These are phyloP conservation scores for Agrilus cyanescens DNA, from an alignment of 2,888 invertebrate species.

Conservation along the genomic window DNA sequence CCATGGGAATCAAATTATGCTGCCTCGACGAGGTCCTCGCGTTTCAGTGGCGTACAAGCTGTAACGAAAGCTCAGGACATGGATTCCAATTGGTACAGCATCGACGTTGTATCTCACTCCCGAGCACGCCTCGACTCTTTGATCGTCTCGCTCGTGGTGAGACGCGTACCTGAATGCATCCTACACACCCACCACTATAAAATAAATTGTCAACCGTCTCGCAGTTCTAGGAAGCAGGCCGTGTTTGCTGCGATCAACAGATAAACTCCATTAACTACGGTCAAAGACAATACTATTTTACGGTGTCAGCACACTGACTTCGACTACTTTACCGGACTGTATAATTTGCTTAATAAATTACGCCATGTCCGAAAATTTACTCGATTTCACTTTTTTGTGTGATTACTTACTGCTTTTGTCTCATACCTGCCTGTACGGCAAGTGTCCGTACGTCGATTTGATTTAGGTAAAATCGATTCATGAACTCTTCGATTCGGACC, in stretches of 20 bases:
- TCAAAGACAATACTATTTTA: constrained; percentile 40
- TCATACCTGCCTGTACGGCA: too few species aligned
- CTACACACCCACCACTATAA: constrained; percentile 31
- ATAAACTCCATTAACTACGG: constrained; percentile 39
- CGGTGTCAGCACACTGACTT: constrained; percentile 30
- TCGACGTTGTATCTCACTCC: constrained; percentile 24
- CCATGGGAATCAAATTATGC: constrained; percentile 29
- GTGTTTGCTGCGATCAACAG: constrained; percentile 32
- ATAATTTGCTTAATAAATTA: too few species aligned
- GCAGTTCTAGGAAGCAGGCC: constrained; percentile 36
- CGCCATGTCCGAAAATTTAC: too few species aligned
- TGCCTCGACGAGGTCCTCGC: constrained; percentile 28
- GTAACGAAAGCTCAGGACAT: constrained; percentile 30
- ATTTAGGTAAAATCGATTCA: too few species aligned
- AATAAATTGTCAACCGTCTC: constrained; percentile 39
- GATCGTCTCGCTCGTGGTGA: constrained; percentile 19
- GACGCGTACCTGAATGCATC: constrained; percentile 24
- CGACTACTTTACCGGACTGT: too few species aligned
- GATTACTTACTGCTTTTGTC: too few species aligned
- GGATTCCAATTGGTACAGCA: constrained; percentile 31
- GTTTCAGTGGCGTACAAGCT: constrained; percentile 33
- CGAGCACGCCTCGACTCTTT: constrained; percentile 9
- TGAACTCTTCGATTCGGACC: too few species aligned
- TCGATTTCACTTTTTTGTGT: too few species aligned
- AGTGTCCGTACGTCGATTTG: too few species aligned